Evolutionary conservation across 2,113 vertebrate species (phyloP).

Genomic region (Uria lomvia): DNA sequence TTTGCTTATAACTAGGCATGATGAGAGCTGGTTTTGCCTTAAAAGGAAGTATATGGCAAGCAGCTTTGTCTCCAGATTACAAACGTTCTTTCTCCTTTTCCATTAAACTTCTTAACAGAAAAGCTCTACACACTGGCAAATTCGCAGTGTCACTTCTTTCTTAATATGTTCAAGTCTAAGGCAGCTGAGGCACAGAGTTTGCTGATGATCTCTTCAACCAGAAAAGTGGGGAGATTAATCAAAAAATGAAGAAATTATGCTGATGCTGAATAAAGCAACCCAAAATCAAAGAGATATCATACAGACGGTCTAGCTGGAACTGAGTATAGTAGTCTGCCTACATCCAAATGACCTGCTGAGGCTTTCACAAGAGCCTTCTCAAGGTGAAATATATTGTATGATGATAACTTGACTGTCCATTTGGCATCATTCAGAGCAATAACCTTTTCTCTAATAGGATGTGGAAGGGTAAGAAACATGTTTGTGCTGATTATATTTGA

Average conservation of each 20-base stretch:
- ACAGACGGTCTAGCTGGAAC: background rate
- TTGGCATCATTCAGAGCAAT: background rate
- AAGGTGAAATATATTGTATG: background rate
- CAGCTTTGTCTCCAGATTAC: background rate
- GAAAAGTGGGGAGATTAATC: background rate
- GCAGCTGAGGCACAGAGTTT: background rate
- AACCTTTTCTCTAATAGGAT: background rate
- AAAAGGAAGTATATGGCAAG: background rate
- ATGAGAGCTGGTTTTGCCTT: background rate
- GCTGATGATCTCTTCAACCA: background rate
- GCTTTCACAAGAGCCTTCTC: background rate
- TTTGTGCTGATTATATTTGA: background rate
- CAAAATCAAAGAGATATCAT: background rate
- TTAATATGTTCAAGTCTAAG: background rate
- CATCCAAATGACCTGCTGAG: background rate
- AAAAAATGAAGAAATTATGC: background rate
- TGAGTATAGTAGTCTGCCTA: background rate
- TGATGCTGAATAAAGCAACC: background rate
- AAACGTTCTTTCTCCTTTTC: background rate
- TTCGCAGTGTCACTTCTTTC: background rate
- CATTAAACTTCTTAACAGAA: background rate
- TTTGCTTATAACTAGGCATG: background rate
- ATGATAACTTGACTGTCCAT: background rate
- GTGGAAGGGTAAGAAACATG: background rate
- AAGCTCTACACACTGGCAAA: background rate